Evolutionary conservation across 2,888 invertebrate species (phyloP).

Genomic region (Hydraecia micacea): DNA sequence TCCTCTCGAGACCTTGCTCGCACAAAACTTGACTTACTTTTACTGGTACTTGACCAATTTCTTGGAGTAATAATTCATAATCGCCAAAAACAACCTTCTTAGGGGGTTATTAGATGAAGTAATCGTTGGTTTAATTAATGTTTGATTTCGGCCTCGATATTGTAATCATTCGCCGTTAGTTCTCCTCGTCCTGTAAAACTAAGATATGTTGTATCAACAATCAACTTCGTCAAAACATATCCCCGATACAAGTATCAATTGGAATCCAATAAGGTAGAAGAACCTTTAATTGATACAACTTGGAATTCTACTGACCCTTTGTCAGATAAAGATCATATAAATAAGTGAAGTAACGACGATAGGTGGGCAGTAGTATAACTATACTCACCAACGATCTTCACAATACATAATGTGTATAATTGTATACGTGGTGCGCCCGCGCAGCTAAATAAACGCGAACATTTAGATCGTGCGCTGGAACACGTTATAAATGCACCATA

Average conservation of each 20-base stretch:
- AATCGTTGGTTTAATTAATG: constrained; percentile 53
- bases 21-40: constrained; percentile 66
- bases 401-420: constrained; percentile 38
- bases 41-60: constrained; percentile 64
- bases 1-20: constrained; percentile 57
- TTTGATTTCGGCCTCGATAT: constrained; percentile 47
- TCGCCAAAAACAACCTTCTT: constrained; percentile 64
- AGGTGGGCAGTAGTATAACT: constrained; percentile 5
- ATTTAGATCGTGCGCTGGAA: constrained; percentile 56
- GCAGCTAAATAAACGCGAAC: constrained; percentile 53
- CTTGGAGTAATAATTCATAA: constrained; percentile 63
- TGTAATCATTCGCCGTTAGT: constrained; percentile 13
- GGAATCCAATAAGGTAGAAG: constrained; percentile 30
- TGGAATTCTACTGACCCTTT: constrained; percentile 18
- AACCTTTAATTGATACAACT: constrained; percentile 36
- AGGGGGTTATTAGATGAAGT: constrained; percentile 64
- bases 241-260: constrained; percentile 14
- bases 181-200: constrained; percentile 42
- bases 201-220: neutral
- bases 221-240: neutral
- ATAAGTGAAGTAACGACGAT: constrained; percentile 31
- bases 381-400: constrained; percentile 17
- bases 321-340: constrained; percentile 29
- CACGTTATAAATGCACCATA: constrained; percentile 54
- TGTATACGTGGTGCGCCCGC: constrained; percentile 29